phyloP scores from a whole-genome alignment of 2,797 vertebrate genomes.

The Hipposideros larvatus region DNA sequence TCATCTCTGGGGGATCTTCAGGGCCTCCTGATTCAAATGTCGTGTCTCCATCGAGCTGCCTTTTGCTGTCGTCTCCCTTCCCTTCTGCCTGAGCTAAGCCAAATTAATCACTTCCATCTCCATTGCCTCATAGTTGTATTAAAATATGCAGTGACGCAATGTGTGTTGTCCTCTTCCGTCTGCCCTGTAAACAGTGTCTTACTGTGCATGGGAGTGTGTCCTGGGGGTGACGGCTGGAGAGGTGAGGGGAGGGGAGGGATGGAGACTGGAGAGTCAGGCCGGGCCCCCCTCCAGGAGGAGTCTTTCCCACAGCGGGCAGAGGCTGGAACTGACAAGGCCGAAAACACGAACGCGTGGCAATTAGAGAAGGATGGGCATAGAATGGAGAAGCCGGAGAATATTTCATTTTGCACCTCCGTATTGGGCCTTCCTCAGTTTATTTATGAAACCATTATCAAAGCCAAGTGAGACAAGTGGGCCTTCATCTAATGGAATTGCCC shows the following conservation, averaged over 20 bases:
- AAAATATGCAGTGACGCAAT: not conserved
- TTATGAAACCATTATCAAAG: conserved; percentile 65
- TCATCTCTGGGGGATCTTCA: not conserved
- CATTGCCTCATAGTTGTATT: not conserved
- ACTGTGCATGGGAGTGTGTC: too few relatives aligned
- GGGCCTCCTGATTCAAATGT: not conserved
- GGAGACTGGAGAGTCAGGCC: not conserved
- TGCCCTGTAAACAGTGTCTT: not conserved
- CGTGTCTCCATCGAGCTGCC: not conserved
- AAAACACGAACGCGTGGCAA: not conserved
- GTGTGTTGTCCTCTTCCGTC: fast-evolving
- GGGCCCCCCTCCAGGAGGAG: not conserved
- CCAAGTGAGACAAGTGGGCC: conserved; percentile 61
- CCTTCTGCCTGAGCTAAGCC: not conserved
- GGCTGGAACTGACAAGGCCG: not conserved
- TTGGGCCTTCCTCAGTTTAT: not conserved
- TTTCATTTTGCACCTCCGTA: not conserved
- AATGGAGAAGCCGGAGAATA: not conserved
- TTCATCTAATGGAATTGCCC: conserved; percentile 59
- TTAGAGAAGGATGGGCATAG: not conserved
- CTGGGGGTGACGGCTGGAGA: not conserved
- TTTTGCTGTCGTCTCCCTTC: not conserved
- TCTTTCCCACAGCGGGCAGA: not conserved
- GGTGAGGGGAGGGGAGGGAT: not conserved
- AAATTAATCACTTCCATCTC: not conserved